Evolutionary conservation across 2,113 vertebrate species (phyloP).

Genomic region (Pongo abelii): DNA sequence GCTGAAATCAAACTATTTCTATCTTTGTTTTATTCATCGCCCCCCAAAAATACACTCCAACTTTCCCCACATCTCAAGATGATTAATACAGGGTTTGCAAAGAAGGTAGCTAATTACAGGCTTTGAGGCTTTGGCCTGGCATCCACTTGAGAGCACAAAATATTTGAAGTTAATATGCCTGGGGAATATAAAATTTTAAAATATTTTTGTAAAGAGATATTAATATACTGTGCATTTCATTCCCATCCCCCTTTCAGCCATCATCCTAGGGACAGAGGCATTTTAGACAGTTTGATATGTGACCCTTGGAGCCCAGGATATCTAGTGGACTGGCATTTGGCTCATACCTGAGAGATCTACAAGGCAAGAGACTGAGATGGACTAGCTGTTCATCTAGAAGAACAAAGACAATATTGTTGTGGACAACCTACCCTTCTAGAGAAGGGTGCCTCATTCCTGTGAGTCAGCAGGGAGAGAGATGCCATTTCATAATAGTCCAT

Average conservation of each 20-base stretch:
- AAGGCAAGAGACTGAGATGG: background rate
- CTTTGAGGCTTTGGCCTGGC: background rate
- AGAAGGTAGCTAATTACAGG: background rate
- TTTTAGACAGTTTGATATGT: background rate
- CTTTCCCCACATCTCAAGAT: background rate
- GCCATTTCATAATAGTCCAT: background rate
- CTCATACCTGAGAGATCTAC: background rate
- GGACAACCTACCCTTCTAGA: background rate
- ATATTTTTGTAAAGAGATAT: background rate
- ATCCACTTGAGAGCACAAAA: background rate
- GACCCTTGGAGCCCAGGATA: background rate
- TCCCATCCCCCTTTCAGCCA: background rate
- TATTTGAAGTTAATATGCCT: background rate
- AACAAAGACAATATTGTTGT: background rate
- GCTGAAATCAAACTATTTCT: background rate
- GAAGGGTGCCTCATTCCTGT: accelerated
- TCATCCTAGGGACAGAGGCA: background rate
- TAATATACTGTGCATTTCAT: no score
- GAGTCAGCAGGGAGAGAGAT: background rate
- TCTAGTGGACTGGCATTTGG: background rate
- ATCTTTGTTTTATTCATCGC: background rate
- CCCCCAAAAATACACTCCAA: background rate
- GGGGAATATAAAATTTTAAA: background rate
- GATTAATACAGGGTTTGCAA: background rate
- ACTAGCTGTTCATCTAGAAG: background rate